Evolutionary conservation across 2,888 invertebrate species (phyloP), one percentile per base, ranked within the genome.

Genomic region (Drosophila pseudotalamancana): DNA sequence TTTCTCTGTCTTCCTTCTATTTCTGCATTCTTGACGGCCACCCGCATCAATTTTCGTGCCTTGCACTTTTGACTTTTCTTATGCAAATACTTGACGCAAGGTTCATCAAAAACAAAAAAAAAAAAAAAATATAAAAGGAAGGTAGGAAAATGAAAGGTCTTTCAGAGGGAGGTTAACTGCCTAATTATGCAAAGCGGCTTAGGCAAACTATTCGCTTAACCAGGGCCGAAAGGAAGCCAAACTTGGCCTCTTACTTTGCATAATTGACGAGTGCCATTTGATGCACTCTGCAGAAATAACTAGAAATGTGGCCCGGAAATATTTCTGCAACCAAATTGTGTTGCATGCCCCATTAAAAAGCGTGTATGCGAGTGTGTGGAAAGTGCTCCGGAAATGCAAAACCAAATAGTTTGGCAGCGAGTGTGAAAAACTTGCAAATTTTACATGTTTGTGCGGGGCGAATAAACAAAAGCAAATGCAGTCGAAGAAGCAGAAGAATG

Each of bases 141-240:
- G 9, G 25, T 8, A 19, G 2, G 8, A 32, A 37, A 37, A 27
- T n/a, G 35, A 55, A 73, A 74, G 74, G 69, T 63, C 57, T 50
- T 39, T 14, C 25, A 31, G 31, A 21, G n/a, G 16, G 11, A 31
- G 68, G 61, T 67, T 61, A 71, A 62, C 67, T 54, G 66, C 31
- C 64, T 87, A 81, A 81, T 88, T 87, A 83, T 86, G 87, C 73
- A 77, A 79, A 83, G 42, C 82, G 39, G 77, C 75, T 84, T 82
- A 85, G 59, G 48, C 54, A 65, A 27, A 43, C 45, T 50, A 43
- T 59, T 35, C 50, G 23, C 27, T 49, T 18, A 8, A 43, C 39
- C 56, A 55, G 46, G 73, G 63, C 45, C 56, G 42, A 69, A 70
- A 68, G 59, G 76, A 76, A 72, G 76, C 76, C 72, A 65, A 48